A percentile compares a stretch with the other conserved stretches of the same genome.
Evolutionary conservation across 2,888 invertebrate genomes (phyloP).

Genomic region (Noctua janthina): DNA sequence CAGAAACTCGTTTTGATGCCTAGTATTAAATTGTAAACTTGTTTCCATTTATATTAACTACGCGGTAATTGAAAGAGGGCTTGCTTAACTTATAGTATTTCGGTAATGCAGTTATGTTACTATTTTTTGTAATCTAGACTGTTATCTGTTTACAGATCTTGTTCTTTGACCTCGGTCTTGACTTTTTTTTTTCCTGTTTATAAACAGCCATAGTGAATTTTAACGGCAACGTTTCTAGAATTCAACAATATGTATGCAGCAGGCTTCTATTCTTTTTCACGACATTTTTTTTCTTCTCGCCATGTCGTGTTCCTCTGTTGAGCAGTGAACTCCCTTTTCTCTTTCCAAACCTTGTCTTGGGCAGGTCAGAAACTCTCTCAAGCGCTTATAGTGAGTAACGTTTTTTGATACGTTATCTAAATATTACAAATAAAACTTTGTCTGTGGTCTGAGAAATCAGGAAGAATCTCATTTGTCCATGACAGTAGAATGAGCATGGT

Average conservation of each 20-base stretch:
- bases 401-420: not conserved
- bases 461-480: not conserved
- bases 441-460: not conserved
- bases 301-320: not conserved
- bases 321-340: not conserved
- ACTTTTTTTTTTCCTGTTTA: slow-evolving; percentile 3
- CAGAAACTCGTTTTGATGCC: slow-evolving; percentile 9
- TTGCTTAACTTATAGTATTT: slow-evolving; percentile 6
- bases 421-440: no score
- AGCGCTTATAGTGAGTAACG: not conserved
- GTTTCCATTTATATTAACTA: slow-evolving; percentile 41
- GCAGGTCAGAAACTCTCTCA: not conserved
- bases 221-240: not conserved
- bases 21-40: slow-evolving; percentile 4
- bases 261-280: not conserved
- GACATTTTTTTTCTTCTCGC: not conserved
- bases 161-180: not conserved
- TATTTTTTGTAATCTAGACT: slow-evolving; percentile 16
- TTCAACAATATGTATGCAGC: not conserved
- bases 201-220: not conserved
- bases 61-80: slow-evolving; percentile 29
- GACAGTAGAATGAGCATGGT: no score
- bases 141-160: not conserved
- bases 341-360: not conserved
- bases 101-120: slow-evolving; percentile 20